Base-by-base conservation (phyloP, 2,888 invertebrate genomes). In the Boloria selene region DNA sequence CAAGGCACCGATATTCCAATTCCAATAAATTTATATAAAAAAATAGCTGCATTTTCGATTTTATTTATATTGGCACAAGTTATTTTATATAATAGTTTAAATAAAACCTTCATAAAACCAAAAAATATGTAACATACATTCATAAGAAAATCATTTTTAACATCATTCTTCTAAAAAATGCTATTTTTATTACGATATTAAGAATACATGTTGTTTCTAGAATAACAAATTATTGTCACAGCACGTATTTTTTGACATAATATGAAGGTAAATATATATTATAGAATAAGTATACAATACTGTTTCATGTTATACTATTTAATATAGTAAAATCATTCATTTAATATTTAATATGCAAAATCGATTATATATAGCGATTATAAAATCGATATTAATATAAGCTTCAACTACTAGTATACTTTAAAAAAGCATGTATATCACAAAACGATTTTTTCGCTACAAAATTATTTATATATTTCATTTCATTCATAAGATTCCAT, bases 1-100 rank as follows among this genome's bases (percentile, higher is more conserved):
- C 76, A 87, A 88, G 89, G 89, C 89, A 89, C 89, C 83, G 75
- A 84, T 81, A 76, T 72, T 69, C 74, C 71, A 77, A 76, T 72
- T 69, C 74, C 71, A 77, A 81, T 79, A 76, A 61, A 72, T 75
- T 69, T 75, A 74, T 74, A 76, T 56, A 56, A 45, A 59, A 77
- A 75, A 74, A 78, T 78, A 82, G 79, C 77, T 79, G 82, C 79
- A 44, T 79, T 58, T 74, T 64, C 18, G 53, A 65, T 54, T 69
- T 69, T 64, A 22, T 50, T 61, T n/a, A 56, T 52, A 74, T 76
- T 76, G 75, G 75, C 75, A 76, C 75, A 55, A 61, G 65, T 71
- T 75, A 75, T 73, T 73, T 69, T 75, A 72, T 72, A 71, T 69
- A 22, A 22, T 68, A 70, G 67, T 54, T 45, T 50, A 59, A 7